phyloP scores from a whole-genome alignment of 2,113 vertebrate species.

The Dicrurus megarhynchus region DNA sequence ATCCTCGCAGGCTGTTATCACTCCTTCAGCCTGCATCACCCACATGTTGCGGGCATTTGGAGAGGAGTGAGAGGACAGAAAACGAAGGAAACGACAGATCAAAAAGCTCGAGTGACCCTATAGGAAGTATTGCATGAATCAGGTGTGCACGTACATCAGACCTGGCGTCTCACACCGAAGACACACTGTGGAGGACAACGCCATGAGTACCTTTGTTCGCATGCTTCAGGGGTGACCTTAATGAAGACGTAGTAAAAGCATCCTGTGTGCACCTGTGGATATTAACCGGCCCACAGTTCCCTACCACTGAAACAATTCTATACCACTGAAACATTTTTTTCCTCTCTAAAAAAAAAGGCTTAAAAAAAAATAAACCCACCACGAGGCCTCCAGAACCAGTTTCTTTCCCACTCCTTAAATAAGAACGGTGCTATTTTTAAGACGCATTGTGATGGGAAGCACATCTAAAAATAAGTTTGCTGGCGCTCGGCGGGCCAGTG shows the following conservation, averaged over 20 bases:
- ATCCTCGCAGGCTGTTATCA: background rate
- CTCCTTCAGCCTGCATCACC: background rate
- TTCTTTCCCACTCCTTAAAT: slow-evolving; percentile 10
- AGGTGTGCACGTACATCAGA: background rate
- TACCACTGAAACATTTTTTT: background rate
- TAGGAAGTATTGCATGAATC: background rate
- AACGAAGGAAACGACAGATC: background rate
- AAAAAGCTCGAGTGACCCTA: background rate
- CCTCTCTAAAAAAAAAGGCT: too few species aligned
- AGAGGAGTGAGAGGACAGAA: background rate
- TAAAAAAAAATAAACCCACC: background rate
- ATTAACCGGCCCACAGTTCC: background rate
- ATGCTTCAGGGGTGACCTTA: background rate
- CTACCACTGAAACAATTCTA: background rate
- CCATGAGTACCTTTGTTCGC: background rate
- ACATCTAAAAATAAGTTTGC: slow-evolving; percentile 54
- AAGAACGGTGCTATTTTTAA: slow-evolving; percentile 48
- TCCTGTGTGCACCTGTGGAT: background rate
- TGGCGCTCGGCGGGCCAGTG: background rate
- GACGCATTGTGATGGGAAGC: background rate
- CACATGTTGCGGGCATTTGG: background rate
- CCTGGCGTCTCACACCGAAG: background rate
- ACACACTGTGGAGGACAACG: background rate
- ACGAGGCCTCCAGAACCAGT: background rate
- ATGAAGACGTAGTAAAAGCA: background rate